phyloP scores from a whole-genome alignment of 1,140 invertebrate genomes.

The Drosophila nasuta region DNA sequence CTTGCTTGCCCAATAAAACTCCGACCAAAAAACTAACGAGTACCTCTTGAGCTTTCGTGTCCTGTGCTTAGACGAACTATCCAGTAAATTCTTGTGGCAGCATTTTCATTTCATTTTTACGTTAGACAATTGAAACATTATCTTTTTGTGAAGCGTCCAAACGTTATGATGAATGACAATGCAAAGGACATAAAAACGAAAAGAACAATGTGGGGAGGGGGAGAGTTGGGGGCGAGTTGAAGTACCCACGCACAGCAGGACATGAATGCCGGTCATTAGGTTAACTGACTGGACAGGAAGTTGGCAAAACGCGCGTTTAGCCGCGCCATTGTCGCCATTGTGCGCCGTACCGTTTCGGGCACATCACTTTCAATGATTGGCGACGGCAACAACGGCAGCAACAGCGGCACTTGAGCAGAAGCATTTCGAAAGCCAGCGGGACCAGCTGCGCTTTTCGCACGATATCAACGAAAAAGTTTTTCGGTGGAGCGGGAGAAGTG shows the following conservation, averaged over 20 bases:
- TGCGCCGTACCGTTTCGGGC: slow-evolving; percentile 56
- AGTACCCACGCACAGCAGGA: slow-evolving; percentile 27
- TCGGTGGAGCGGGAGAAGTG: background rate
- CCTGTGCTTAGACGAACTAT: slow-evolving; percentile 5
- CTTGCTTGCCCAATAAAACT: slow-evolving; percentile 18
- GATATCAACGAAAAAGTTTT: slow-evolving; percentile 19
- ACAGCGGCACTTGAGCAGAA: slow-evolving; percentile 50
- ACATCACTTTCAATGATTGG: slow-evolving; percentile 78
- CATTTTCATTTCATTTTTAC: slow-evolving; percentile 36
- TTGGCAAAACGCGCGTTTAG: slow-evolving; percentile 52
- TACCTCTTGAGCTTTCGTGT: slow-evolving; percentile 12
- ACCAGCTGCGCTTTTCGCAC: slow-evolving; percentile 75
- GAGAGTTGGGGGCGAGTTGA: background rate
- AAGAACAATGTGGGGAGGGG: background rate
- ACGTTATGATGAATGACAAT: slow-evolving; percentile 70
- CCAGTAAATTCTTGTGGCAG: slow-evolving; percentile 45
- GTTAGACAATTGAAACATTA: slow-evolving; percentile 73
- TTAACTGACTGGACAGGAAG: slow-evolving; percentile 76
- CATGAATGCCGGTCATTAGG: slow-evolving; percentile 79
- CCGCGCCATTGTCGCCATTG: slow-evolving; percentile 55
- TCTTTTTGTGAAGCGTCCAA: slow-evolving; percentile 12
- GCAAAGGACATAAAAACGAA: slow-evolving; percentile 60
- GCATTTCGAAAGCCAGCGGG: background rate
- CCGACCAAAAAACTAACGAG: slow-evolving; percentile 8
- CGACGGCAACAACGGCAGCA: slow-evolving; percentile 28